These are phyloP conservation scores for Arvicanthis niloticus DNA, from an alignment of 2,113 vertebrate genomes.

Conservation along the genomic window DNA sequence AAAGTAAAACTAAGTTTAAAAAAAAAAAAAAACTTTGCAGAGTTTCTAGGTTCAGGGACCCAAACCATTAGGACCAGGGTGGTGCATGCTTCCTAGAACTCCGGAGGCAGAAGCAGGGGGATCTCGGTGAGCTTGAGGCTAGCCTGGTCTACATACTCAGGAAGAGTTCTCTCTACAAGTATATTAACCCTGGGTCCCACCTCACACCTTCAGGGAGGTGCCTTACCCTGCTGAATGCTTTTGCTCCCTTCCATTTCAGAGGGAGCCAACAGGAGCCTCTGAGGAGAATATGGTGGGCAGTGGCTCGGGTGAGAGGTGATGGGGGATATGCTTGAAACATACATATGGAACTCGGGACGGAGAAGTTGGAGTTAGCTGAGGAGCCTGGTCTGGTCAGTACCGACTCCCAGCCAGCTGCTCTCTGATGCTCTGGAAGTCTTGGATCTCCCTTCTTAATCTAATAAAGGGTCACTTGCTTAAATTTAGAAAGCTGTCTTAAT, in stretches of 20 bases:
- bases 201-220: neutral
- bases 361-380: neutral
- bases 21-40: neutral
- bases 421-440: neutral
- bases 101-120: neutral
- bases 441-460: constrained; percentile 36
- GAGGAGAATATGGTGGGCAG: neutral
- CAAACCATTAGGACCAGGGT: neutral
- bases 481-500: constrained; percentile 13
- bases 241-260: neutral
- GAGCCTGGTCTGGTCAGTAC: neutral
- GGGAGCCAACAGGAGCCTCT: neutral
- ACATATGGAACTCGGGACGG: rapidly evolving
- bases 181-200: rapidly evolving
- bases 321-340: neutral
- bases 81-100: neutral
- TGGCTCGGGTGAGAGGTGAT: neutral
- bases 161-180: neutral
- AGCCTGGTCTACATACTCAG: neutral
- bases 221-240: no score
- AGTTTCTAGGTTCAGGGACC: neutral
- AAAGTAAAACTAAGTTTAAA: neutral
- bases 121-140: neutral
- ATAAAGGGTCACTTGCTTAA: constrained; percentile 12
- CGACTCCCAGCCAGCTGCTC: neutral